Percentiles rank a stretch among this genome's conserved stretches.
Conservation (phyloP, 1,140 invertebrate species). For the Drosophila repleta region DNA sequence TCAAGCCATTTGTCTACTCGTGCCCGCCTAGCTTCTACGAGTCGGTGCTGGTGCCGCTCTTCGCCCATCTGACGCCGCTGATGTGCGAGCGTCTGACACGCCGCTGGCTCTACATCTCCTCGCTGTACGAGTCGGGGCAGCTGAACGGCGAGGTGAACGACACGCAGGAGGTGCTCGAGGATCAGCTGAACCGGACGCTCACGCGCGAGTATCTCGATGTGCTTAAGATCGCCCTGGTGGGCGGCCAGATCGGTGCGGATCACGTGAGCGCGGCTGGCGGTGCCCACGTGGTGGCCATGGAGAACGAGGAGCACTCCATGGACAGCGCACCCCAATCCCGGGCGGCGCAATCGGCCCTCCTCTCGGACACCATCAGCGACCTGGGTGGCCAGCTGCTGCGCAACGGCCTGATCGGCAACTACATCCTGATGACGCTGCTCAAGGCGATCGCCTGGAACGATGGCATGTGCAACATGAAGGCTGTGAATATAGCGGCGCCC, state of each 20-base stretch:
- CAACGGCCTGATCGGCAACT: constrained; percentile 87
- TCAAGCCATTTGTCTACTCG: constrained; percentile 93
- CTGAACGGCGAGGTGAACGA: constrained; percentile 92
- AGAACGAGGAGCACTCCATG: constrained; percentile 88
- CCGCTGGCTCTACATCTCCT: constrained; percentile 91
- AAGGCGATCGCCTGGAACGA: constrained; percentile 94
- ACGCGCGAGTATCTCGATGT: constrained; percentile 94
- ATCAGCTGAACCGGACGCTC: constrained; percentile 93
- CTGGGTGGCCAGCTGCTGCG: constrained; percentile 88
- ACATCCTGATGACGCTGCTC: constrained; percentile 87
- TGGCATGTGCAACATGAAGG: constrained; percentile 90
- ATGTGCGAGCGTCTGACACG: constrained; percentile 90
- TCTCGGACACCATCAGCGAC: constrained; percentile 89
- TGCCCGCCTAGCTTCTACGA: constrained; percentile 92
- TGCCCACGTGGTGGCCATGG: constrained; percentile 86
- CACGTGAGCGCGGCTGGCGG: constrained; percentile 63
- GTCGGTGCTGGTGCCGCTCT: constrained; percentile 90
- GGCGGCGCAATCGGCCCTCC: constrained; percentile 85
- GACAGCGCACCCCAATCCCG: constrained; percentile 85
- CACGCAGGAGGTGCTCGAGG: constrained; percentile 94
- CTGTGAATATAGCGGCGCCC: constrained; percentile 88
- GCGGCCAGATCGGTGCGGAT: constrained; percentile 82
- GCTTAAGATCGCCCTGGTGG: constrained; percentile 88
- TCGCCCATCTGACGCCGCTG: constrained; percentile 90
- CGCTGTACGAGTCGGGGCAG: constrained; percentile 90